Base-by-base conservation (phyloP, 2,797 vertebrate genomes). In the Anabacerthia variegaticeps region DNA sequence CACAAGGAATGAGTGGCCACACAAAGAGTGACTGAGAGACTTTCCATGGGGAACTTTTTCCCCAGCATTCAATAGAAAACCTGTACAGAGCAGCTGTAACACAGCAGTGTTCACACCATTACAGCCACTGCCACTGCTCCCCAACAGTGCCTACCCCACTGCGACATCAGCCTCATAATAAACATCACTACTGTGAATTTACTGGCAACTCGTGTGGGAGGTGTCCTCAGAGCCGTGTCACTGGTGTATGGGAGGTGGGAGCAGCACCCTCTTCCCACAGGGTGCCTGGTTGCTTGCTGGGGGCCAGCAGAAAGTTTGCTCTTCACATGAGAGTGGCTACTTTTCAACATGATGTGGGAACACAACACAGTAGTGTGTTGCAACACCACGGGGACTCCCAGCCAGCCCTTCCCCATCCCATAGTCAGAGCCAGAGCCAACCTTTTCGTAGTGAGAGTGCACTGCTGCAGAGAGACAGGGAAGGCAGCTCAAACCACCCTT, bases 301-400 rank as follows among this genome's bases (percentile, higher is more conserved):
- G 34, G 39, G 30, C 8, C 19, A 48, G 39, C 0, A 13, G 36
- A 9, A 89, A 30, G 28, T 80, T 82, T 56, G 66, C 10, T 83
- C 28, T 36, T 55, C 43, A 10, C 2, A 1, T 0, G 0, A 30
- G 16, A 41, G 59, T 0, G 2, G 15, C 28, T 75, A 72, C 51
- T 74, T 79, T 80, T 39, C 3, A 1, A 17, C 44, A 5, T 4
- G 3, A 8, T 14, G 7, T 30, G 63, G 26, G 41, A 63, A 68
- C 26, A 48, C 27, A 46, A 22, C 6, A 10, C 37, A 43, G 46
- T 9, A 89, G 32, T 2, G 0, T 11, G 54, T 61, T 36, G 51
- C 72, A 69, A 73, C 65, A 59, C 46, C 39, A 5, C 0, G 2
- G 61, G 30, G 46, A 66, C 43, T 80, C 55, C 65, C 69, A 34